Percentiles rank a stretch among this genome's conserved stretches.
phyloP scores from a whole-genome alignment of 1,140 invertebrate species.

The Eriocheir sinensis region DNA sequence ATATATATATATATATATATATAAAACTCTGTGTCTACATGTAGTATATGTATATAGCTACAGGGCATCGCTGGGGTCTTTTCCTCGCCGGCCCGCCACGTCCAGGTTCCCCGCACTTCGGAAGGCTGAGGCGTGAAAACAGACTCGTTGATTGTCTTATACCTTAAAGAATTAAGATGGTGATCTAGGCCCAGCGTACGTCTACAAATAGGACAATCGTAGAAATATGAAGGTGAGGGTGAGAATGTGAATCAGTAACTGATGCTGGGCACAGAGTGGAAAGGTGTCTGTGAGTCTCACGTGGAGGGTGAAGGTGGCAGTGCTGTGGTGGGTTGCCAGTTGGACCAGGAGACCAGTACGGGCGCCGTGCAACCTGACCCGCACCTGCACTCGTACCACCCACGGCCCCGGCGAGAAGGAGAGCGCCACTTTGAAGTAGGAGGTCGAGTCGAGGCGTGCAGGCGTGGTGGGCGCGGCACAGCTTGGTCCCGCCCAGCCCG shows the following conservation, averaged over 20 bases:
- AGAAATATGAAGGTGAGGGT: not conserved
- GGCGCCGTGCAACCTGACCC: slow-evolving; percentile 36
- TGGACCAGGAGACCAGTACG: slow-evolving; percentile 52
- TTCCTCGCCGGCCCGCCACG: not conserved
- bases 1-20: slow-evolving; percentile 43
- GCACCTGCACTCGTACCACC: slow-evolving; percentile 30
- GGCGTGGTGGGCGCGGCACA: slow-evolving; percentile 92
- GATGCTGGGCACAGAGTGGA: not conserved
- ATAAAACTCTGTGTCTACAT: not conserved
- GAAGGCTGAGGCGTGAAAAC: not conserved
- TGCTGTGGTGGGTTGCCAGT: slow-evolving; percentile 5
- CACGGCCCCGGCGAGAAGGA: slow-evolving; percentile 91
- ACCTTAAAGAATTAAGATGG: not conserved
- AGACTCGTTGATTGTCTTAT: not conserved
- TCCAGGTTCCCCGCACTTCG: not conserved
- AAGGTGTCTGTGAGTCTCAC: slow-evolving; percentile 12
- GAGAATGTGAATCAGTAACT: not conserved
- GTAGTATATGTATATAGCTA: slow-evolving; percentile 1
- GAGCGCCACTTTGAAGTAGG: slow-evolving; percentile 96
- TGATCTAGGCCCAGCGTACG: not conserved
- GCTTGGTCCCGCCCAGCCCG: slow-evolving; percentile 86
- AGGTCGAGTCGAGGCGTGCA: slow-evolving; percentile 93
- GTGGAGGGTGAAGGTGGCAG: slow-evolving; percentile 13
- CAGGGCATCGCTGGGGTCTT: not conserved
- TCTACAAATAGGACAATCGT: not conserved